These are phyloP conservation scores for Stegodyphus dumicola DNA, from an alignment of 1,140 invertebrate species.

Conservation along the genomic window DNA sequence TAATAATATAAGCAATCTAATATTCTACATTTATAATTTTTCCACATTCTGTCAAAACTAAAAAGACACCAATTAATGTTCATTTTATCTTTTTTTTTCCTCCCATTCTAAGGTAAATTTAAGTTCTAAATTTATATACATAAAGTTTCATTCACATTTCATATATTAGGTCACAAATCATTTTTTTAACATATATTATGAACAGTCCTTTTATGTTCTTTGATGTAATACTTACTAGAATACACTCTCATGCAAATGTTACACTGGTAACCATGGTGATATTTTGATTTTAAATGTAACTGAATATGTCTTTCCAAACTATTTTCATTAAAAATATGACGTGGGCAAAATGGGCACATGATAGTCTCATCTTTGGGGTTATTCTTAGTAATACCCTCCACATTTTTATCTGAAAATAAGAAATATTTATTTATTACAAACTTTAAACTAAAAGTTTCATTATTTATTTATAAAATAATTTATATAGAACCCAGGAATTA, in stretches of 20 bases:
- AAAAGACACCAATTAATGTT: too few relatives aligned
- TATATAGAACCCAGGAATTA: not conserved
- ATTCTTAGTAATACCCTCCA: not conserved
- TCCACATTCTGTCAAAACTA: too few relatives aligned
- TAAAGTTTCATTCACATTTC: too few relatives aligned
- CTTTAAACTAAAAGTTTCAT: not conserved
- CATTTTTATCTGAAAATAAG: not conserved
- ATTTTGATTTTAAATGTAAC: slow-evolving; percentile 10
- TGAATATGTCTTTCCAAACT: slow-evolving; percentile 13
- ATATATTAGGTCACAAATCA: not conserved
- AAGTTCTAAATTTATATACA: too few relatives aligned
- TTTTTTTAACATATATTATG: slow-evolving; percentile 14
- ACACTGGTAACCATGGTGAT: slow-evolving; percentile 8
- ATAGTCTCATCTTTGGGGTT: not conserved
- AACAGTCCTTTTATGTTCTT: slow-evolving; percentile 38
- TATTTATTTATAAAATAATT: not conserved
- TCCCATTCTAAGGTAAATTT: too few relatives aligned
- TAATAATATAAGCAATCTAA: too few relatives aligned
- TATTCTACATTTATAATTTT: too few relatives aligned
- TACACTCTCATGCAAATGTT: slow-evolving; percentile 21
- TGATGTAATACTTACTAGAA: slow-evolving; percentile 38
- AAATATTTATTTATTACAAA: not conserved
- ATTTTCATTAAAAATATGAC: slow-evolving; percentile 13
- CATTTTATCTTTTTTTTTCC: too few relatives aligned
- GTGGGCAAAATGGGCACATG: slow-evolving; percentile 20